Evolutionary conservation across 2,113 vertebrate genomes (phyloP), one percentile per base, ranked within the genome.

Genomic region (Xiphorhynchus elegans): DNA sequence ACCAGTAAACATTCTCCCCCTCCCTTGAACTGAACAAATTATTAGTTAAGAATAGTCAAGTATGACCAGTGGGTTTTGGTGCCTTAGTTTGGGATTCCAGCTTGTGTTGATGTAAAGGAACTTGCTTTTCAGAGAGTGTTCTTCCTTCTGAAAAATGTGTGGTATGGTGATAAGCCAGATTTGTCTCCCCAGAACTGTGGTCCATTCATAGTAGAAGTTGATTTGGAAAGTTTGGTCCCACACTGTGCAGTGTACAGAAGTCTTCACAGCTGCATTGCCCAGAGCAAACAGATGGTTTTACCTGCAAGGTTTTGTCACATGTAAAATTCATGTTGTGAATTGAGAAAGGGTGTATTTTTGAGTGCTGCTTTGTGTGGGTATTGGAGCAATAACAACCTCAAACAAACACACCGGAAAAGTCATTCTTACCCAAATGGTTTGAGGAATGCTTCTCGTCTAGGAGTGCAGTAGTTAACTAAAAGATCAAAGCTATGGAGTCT

Each of bases 241-340:
- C 15, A 4, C 35, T 63, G 39, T 81, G 26, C 42, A 29, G n/a
- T 17, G 17, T 62, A 40, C 78, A 70, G 69, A 85, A 95, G 39
- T 50, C 60, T 89, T 87, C 67, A 35, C 93, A 77, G 86, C 85
- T 96, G 93, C 47, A 44, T 67, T 77, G 85, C 83, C 73, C 83
- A 64, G 68, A 95, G 93, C 83, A 90, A 92, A 89, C 76, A 87
- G 68, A 84, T 75, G 68, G 72, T 86, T 90, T 90, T 52, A 81
- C 90, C 77, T 69, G 33, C 50, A 25, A 35, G 55, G 25, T 69
- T 96, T 94, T 89, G 19, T 86, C 64, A 68, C 58, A 39, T 66
- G 49, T 75, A 84, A 94, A 90, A 89, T 94, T 89, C 47, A 72
- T 72, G 37, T 72, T 72, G 73, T 60, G 76, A 53, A 81, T 56